These are phyloP conservation scores for Sebastes minor DNA, from an alignment of 2,797 vertebrate genomes.

Conservation along the genomic window DNA sequence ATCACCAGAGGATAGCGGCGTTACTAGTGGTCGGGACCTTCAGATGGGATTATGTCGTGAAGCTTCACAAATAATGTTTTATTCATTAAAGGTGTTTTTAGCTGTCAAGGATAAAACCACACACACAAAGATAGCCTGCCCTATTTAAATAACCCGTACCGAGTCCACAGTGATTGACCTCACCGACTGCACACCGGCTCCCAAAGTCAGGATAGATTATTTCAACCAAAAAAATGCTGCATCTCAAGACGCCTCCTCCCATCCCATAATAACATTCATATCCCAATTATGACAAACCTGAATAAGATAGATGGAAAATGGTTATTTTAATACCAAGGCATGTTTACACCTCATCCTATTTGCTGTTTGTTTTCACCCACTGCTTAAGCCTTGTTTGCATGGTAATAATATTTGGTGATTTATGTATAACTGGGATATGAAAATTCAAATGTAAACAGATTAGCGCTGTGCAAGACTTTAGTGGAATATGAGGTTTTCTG, in stretches of 20 bases:
- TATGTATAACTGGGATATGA: slow-evolving; percentile 29
- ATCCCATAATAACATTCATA: neutral
- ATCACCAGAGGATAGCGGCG: slow-evolving; percentile 14
- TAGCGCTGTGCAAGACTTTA: slow-evolving; percentile 8
- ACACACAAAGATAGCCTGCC: neutral
- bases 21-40: slow-evolving; percentile 43
- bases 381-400: slow-evolving; percentile 46
- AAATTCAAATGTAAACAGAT: slow-evolving; percentile 49
- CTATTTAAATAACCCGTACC: slow-evolving; percentile 9
- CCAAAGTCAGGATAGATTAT: slow-evolving; percentile 28
- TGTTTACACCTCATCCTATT: slow-evolving; percentile 28
- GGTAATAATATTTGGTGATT: slow-evolving; percentile 47
- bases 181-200: neutral
- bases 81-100: slow-evolving; percentile 64
- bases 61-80: slow-evolving; percentile 52
- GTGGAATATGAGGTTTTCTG: slow-evolving; percentile 30
- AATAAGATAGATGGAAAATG: slow-evolving; percentile 19
- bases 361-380: slow-evolving; percentile 14
- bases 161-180: slow-evolving; percentile 4
- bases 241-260: neutral
- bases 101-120: slow-evolving; percentile 44
- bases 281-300: neutral
- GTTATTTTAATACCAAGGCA: slow-evolving; percentile 19
- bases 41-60: slow-evolving; percentile 58
- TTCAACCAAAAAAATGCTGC: slow-evolving; percentile 1